Evolutionary conservation across 2,113 vertebrate species (phyloP).

Genomic region (Hydropotes inermis): DNA sequence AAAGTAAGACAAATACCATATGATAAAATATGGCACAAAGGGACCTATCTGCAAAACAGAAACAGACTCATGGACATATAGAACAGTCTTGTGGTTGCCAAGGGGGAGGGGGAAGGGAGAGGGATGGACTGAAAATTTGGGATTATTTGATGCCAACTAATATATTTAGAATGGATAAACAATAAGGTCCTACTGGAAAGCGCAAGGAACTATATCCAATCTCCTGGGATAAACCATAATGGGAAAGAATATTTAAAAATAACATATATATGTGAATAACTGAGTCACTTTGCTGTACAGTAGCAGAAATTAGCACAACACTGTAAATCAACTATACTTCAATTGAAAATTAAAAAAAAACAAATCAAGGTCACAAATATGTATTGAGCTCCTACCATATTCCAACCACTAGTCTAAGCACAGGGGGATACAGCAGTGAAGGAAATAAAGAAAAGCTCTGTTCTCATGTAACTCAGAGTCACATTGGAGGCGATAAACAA

Average conservation of each 20-base stretch:
- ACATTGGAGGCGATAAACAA: not conserved
- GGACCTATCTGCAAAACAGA: not conserved
- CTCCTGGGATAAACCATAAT: not conserved
- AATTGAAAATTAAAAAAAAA: not conserved
- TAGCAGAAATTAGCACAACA: not conserved
- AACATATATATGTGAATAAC: not conserved
- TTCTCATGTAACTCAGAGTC: not conserved
- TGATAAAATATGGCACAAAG: not conserved
- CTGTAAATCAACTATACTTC: not conserved
- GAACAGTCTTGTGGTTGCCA: not conserved
- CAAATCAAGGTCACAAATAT: conserved; percentile 5
- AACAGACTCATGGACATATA: not conserved
- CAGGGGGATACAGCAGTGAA: not conserved
- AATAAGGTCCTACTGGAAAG: not conserved
- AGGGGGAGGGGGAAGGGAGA: not conserved
- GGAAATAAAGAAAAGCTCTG: conserved; percentile 4
- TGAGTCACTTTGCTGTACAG: not conserved
- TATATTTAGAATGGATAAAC: not conserved
- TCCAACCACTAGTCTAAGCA: not conserved
- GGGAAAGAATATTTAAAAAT: not conserved
- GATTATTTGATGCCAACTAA: not conserved
- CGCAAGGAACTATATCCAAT: not conserved
- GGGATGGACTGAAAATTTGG: not conserved
- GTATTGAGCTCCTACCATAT: not conserved
- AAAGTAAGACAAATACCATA: not conserved